phyloP scores from a whole-genome alignment of 37 sponge, comb jelly and placozoan genomes.

The Geodia barretti region DNA sequence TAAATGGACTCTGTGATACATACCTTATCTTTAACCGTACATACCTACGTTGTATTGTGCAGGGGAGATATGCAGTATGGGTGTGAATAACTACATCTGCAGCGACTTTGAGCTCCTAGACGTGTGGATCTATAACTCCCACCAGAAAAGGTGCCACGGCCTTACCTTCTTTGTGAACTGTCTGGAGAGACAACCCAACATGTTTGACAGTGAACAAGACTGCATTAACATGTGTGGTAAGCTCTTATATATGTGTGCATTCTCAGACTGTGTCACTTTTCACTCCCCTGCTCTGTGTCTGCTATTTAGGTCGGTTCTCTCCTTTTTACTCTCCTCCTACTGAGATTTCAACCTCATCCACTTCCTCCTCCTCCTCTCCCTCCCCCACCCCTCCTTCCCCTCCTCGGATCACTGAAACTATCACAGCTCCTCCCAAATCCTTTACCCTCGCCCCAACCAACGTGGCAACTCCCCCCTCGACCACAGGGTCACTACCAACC shows the following conservation, averaged over 20 bases:
- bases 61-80: not conserved
- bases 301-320: not conserved
- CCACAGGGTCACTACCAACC: not conserved
- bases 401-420: not conserved
- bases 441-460: not conserved
- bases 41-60: too few species aligned
- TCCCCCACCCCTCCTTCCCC: not conserved
- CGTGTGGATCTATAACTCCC: not conserved
- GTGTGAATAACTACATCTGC: not conserved
- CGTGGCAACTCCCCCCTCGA: not conserved
- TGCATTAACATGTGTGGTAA: not conserved
- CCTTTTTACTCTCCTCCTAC: not conserved
- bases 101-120: not conserved
- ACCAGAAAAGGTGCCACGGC: not conserved
- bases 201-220: not conserved
- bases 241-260: not conserved
- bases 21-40: slow-evolving; percentile 12
- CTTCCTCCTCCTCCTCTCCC: not conserved
- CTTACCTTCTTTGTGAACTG: not conserved
- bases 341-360: not conserved
- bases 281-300: not conserved
- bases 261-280: too few species aligned
- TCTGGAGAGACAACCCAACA: not conserved
- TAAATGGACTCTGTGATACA: slow-evolving; percentile 44
- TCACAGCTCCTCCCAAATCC: not conserved